Evolutionary conservation across 2,888 invertebrate species (phyloP).

Genomic region (Gryllus longicercus): DNA sequence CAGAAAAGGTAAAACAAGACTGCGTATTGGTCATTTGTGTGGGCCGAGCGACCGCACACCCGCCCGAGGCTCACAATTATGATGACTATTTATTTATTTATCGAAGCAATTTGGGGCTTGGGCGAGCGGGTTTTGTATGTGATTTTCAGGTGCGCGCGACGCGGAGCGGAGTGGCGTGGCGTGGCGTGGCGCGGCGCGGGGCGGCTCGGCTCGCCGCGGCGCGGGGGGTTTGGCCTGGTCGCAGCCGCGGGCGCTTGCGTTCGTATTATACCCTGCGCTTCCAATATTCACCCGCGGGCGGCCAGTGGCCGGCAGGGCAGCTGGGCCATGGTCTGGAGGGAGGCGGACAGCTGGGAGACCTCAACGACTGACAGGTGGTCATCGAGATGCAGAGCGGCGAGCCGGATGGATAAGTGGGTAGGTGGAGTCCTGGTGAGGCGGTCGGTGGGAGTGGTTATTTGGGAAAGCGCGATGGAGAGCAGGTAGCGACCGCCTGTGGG

Average conservation of each 20-base stretch:
- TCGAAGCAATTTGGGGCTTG: slow-evolving; percentile 28
- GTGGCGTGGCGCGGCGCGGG: neutral
- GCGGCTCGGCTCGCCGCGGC: neutral
- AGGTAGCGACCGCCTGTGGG: no score
- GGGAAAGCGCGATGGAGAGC: no score
- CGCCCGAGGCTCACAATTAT: slow-evolving; percentile 33
- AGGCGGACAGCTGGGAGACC: no score
- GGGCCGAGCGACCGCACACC: slow-evolving; percentile 19
- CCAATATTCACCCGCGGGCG: no score
- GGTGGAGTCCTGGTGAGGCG: no score
- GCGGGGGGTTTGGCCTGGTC: neutral
- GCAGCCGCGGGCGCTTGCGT: neutral
- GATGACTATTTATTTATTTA: slow-evolving; percentile 33
- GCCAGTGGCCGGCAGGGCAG: no score
- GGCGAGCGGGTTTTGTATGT: neutral
- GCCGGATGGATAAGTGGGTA: no score
- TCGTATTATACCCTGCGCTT: no score
- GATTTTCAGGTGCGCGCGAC: slow-evolving; percentile 26
- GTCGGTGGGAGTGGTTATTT: no score
- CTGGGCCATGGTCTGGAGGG: no score
- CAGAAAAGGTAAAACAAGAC: neutral
- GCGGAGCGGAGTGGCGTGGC: neutral
- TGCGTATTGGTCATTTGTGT: neutral
- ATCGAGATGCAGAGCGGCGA: no score
- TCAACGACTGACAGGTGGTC: no score